Base-by-base conservation (phyloP, 1,140 invertebrate genomes). In the Temnothorax curvispinosus region DNA sequence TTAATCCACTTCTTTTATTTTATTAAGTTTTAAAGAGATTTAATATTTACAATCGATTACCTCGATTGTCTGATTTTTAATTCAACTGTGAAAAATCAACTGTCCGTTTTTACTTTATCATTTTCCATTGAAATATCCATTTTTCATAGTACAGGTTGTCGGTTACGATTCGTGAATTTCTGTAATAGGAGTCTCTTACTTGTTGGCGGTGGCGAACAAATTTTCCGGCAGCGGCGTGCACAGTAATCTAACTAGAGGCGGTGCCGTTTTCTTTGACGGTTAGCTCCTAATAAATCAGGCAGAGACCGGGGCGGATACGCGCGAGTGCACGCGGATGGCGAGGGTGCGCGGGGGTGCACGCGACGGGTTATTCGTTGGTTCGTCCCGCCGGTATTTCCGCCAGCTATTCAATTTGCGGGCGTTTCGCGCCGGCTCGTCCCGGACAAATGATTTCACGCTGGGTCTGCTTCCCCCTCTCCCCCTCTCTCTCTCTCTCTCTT, bases 401-500 rank as follows among this genome's bases (percentile, higher is more conserved):
- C 88, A 91, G 91, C 91, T 92, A 92, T 92, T 92, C 91, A 92
- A 92, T 92, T 92, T 91, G 90, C 91, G 91, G 90, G 80, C 90
- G 91, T 92, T 92, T 92, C 88, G 88, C 90, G 90, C 90, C 87
- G 72, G 69, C 85, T 87, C 81, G 86, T 91, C 88, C 88, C 85
- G 86, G 91, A 92, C 91, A 92, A 92, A 92, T 92, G 90, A 92
- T 92, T 92, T 92, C 91, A 87, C 85, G 82, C 90, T 87, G 80
- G 88, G 87, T 75, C 77, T 92, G 88, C 87, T 88, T 76, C 1
- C 64, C 3, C 60, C 18, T 32, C 18, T 4, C 18, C 44, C 32
- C 74, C n/a, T 44, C 8, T 64, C 52, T 11, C 64, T 35, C 87
- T 8, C 38, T 21, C 35, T 41, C 62, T 44, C 58, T n/a, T n/a